Evolutionary conservation across 2,888 invertebrate species (phyloP).

Genomic region (Zaprionus lineosus): DNA sequence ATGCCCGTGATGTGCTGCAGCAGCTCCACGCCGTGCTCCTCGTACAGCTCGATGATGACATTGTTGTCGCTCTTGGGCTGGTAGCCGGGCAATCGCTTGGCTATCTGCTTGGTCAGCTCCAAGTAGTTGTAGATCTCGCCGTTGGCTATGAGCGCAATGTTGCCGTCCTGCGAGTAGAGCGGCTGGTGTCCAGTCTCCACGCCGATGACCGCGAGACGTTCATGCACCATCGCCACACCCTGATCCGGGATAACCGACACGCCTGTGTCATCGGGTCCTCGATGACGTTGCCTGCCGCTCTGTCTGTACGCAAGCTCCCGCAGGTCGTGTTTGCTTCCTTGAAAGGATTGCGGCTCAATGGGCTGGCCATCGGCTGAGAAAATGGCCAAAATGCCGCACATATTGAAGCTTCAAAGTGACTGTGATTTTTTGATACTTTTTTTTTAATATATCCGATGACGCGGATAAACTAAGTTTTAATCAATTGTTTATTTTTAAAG

Average conservation of each 20-base stretch:
- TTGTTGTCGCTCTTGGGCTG: constrained; percentile 79
- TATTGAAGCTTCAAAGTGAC: constrained; percentile 26
- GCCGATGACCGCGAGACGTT: constrained; percentile 78
- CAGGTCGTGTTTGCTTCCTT: constrained; percentile 56
- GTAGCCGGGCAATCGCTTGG: constrained; percentile 67
- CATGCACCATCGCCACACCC: constrained; percentile 78
- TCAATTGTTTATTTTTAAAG: too few species aligned
- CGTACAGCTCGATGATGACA: constrained; percentile 79
- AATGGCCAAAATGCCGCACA: constrained; percentile 81
- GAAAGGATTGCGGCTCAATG: constrained; percentile 41
- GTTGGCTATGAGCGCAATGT: constrained; percentile 75
- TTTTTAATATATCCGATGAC: too few species aligned
- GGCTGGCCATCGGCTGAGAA: constrained; percentile 68
- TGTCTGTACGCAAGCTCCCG: constrained; percentile 79
- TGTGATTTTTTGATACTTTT: too few species aligned
- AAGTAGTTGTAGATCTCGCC: constrained; percentile 81
- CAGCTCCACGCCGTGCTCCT: constrained; percentile 69
- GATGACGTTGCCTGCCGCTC: constrained; percentile 79
- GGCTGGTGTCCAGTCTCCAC: constrained; percentile 80
- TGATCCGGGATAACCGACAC: constrained; percentile 63
- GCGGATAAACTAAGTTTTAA: too few species aligned
- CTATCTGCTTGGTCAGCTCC: constrained; percentile 67
- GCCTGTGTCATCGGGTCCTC: constrained; percentile 81
- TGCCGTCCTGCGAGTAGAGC: constrained; percentile 70
- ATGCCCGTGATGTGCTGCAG: constrained; percentile 77